These are phyloP conservation scores for Dorcus parallelipipedus DNA, from an alignment of 2,888 invertebrate genomes.

Conservation along the genomic window DNA sequence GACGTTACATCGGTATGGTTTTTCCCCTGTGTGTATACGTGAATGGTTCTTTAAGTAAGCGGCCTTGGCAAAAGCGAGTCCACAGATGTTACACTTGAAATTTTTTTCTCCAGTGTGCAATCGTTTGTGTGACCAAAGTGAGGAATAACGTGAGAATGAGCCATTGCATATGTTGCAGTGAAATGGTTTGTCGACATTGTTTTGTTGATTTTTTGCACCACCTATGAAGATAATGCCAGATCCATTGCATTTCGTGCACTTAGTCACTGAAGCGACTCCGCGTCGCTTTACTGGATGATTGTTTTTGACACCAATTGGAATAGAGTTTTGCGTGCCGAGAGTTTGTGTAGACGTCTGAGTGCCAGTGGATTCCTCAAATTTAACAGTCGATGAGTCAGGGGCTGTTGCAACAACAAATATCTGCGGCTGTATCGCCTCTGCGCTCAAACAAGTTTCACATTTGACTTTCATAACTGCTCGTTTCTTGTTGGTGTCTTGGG, in stretches of 20 bases:
- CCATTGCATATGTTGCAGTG: slow-evolving; percentile 85
- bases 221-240: slow-evolving; percentile 82
- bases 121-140: slow-evolving; percentile 85
- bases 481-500: slow-evolving; percentile 48
- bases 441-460: slow-evolving; percentile 48
- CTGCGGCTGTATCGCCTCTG: slow-evolving; percentile 51
- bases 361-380: slow-evolving; percentile 43
- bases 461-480: slow-evolving; percentile 48
- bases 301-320: slow-evolving; percentile 49
- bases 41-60: slow-evolving; percentile 89
- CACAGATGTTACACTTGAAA: slow-evolving; percentile 85
- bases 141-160: slow-evolving; percentile 64
- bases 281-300: slow-evolving; percentile 79
- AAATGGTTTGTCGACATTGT: slow-evolving; percentile 74
- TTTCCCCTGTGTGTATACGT: slow-evolving; percentile 76
- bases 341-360: slow-evolving; percentile 30
- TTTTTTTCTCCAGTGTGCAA: slow-evolving; percentile 78
- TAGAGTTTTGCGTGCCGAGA: slow-evolving; percentile 51
- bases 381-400: slow-evolving; percentile 40
- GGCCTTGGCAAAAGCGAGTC: slow-evolving; percentile 83
- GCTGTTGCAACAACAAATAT: slow-evolving; percentile 64
- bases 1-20: slow-evolving; percentile 64
- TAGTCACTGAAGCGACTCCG: slow-evolving; percentile 78
- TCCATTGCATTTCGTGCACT: slow-evolving; percentile 86
- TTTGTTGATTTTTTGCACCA: slow-evolving; percentile 60